Evolutionary conservation across 2,888 invertebrate genomes (phyloP), one percentile per base, ranked within the genome.

Genomic region (Ceraclea dissimilis): DNA sequence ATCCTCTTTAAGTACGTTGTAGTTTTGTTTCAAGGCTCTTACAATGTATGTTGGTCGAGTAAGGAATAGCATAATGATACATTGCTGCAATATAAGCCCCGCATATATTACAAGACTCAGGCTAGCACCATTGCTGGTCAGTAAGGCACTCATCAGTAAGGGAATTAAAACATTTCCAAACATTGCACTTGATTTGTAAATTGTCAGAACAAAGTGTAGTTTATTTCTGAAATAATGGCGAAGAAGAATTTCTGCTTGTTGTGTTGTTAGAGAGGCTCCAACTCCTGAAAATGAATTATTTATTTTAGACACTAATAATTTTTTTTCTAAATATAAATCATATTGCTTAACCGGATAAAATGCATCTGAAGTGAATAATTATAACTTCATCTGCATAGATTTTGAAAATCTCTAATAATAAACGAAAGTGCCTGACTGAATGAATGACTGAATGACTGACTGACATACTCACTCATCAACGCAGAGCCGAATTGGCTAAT

Each of bases 151-250:
- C 10, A 81, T 63, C 5, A 79, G 60, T 13, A 81, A 68, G 1
- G 81, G 80, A 2, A 76, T 68, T 0, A 80, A 51, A 57, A 79
- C 73, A 66, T 79, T 79, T 20, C 82, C 82, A 1, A 80, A 63
- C 0, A 78, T 75, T 1, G 77, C 75, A 1, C 78, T 75, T 65
- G 78, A 72, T 60, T 79, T 74, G 5, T 80, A 70, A 21, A 81
- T 68, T 51, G 79, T 72, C 55, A 75, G 78, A 1, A 80, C 74
- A 54, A 74, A 69, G 1, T 74, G 71, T 20, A 81, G 70, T 63
- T 80, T 82, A 26, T 79, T 71, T 60, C 78, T 71, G 65, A 83
- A 83, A 68, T 80, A 82, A 63, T 82, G 82, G 0, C 75, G 74
- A 51, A 83, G 67, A 49, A 82, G 73, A 6, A 80, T 71, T 66